Evolutionary conservation across 1,140 invertebrate genomes (phyloP).

Genomic region (Cydia strobilella): DNA sequence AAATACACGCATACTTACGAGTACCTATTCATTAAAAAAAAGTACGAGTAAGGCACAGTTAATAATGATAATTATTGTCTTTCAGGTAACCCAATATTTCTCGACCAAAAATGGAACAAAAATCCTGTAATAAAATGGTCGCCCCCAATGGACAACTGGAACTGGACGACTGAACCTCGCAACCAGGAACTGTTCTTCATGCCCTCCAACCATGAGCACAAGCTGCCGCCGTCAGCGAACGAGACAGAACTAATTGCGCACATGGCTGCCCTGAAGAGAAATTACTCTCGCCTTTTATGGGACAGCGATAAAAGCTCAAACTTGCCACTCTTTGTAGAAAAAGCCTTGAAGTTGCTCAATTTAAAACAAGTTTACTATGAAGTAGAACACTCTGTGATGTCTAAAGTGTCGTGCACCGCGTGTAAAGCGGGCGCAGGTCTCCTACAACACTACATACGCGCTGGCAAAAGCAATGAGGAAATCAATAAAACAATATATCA

Average conservation of each 20-base stretch:
- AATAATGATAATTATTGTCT: slow-evolving; percentile 17
- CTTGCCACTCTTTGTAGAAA: slow-evolving; percentile 88
- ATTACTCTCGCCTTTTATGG: slow-evolving; percentile 85
- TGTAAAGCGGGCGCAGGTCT: slow-evolving; percentile 93
- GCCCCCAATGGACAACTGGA: slow-evolving; percentile 79
- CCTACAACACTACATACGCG: slow-evolving; percentile 91
- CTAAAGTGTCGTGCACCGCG: slow-evolving; percentile 93
- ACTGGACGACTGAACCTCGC: slow-evolving; percentile 73
- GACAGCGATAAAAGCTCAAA: slow-evolving; percentile 85
- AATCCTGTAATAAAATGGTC: slow-evolving; percentile 80
- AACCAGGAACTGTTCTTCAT: slow-evolving; percentile 79
- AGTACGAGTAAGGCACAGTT: too few relatives aligned
- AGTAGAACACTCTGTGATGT: slow-evolving; percentile 94
- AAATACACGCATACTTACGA: too few relatives aligned
- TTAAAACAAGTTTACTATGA: slow-evolving; percentile 90
- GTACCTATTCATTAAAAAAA: too few relatives aligned
- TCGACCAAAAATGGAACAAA: slow-evolving; percentile 56
- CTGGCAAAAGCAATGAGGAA: slow-evolving; percentile 90
- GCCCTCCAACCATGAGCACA: slow-evolving; percentile 78
- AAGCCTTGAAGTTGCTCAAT: slow-evolving; percentile 89
- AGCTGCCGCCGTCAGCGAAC: slow-evolving; percentile 72
- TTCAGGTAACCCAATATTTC: slow-evolving; percentile 74
- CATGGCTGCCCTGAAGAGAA: slow-evolving; percentile 73
- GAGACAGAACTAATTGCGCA: slow-evolving; percentile 81
- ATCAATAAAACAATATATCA: slow-evolving; percentile 92